phyloP scores from a whole-genome alignment of 2,888 invertebrate genomes.

The Tupiocoris notatus region DNA sequence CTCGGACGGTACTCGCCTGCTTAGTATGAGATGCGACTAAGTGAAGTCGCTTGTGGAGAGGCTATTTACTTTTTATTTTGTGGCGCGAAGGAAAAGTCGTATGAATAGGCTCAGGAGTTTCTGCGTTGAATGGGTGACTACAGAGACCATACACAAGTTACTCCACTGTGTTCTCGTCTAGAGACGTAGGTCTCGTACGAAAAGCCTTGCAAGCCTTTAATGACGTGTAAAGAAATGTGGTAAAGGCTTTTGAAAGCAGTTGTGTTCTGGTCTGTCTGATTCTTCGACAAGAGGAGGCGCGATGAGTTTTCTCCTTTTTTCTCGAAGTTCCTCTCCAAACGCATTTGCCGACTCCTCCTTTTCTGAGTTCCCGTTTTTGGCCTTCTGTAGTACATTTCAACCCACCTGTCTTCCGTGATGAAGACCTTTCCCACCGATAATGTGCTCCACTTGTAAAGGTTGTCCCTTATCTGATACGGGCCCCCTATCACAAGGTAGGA shows the following conservation, averaged over 20 bases:
- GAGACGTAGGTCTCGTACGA: background rate
- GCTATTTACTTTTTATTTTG: slow-evolving; percentile 5
- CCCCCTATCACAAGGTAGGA: no score
- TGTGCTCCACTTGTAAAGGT: background rate
- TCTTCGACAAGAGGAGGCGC: background rate
- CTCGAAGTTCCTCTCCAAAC: no score
- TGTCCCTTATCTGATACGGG: background rate
- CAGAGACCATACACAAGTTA: background rate
- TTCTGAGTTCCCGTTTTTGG: background rate
- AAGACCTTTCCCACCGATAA: background rate
- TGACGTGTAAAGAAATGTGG: background rate
- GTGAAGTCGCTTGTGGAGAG: slow-evolving; percentile 12
- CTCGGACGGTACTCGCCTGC: background rate
- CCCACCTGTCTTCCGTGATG: background rate
- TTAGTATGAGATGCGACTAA: background rate
- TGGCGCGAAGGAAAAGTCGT: background rate
- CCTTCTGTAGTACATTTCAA: no score
- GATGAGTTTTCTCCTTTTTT: background rate
- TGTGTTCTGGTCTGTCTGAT: background rate
- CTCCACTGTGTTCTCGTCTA: background rate
- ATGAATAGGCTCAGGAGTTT: background rate
- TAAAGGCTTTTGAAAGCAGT: background rate
- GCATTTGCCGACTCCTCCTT: background rate
- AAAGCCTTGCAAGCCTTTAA: background rate
- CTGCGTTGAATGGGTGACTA: slow-evolving; percentile 18